These are phyloP conservation scores for Dasypogon diadema DNA, from an alignment of 2,888 invertebrate species.

Conservation along the genomic window DNA sequence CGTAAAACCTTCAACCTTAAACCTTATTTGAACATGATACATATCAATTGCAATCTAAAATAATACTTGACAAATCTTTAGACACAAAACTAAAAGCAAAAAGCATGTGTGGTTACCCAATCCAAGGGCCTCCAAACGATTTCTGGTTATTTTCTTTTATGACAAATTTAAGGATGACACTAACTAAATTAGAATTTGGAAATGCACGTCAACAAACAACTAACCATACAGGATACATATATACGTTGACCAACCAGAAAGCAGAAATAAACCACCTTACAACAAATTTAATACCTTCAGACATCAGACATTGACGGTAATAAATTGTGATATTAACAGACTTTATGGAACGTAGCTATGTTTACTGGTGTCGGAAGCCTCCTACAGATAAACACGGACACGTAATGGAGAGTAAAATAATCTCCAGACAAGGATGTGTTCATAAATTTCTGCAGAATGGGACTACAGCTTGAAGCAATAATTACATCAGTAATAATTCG, in stretches of 20 bases:
- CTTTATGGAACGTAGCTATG: constrained; percentile 16
- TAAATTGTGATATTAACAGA: constrained; percentile 31
- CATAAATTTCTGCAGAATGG: background rate
- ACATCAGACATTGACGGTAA: constrained; percentile 39
- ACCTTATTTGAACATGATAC: too few relatives aligned
- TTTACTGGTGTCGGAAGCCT: background rate
- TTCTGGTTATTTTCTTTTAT: constrained; percentile 17
- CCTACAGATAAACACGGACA: constrained; percentile 20
- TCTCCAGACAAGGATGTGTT: constrained; percentile 16
- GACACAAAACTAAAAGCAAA: too few relatives aligned
- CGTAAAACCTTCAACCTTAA: too few relatives aligned
- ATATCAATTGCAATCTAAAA: too few relatives aligned
- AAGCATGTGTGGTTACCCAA: background rate
- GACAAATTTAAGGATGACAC: constrained; percentile 31
- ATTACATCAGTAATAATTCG: constrained; percentile 40
- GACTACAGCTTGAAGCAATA: background rate
- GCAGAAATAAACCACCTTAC: background rate
- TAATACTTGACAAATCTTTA: too few relatives aligned
- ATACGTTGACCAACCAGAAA: too few relatives aligned
- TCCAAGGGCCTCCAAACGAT: background rate
- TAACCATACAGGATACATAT: background rate
- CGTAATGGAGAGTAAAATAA: constrained; percentile 37
- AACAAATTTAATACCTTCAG: constrained; percentile 28
- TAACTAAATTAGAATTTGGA: constrained; percentile 18
- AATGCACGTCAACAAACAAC: constrained; percentile 19